Base-by-base conservation (phyloP, 2,888 invertebrate species). In the Tetranychus truncatus region DNA sequence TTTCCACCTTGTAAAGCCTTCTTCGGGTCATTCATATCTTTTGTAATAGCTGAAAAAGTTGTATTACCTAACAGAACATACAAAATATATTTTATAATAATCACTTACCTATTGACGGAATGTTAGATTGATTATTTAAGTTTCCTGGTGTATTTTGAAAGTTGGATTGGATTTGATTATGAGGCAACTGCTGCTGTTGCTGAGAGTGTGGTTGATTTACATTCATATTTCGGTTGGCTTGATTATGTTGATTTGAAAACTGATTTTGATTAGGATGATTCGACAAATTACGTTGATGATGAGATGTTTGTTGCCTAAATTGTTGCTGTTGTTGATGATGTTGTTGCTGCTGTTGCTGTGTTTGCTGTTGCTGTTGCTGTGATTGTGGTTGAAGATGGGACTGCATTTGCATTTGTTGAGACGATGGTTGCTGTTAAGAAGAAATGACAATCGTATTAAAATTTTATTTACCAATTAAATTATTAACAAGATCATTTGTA, bases 31-130 rank as follows among this genome's bases (percentile, higher is more conserved):
- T 55, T 9, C 55, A 55, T 87, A 81, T 91, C 91, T 87, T 90
- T 90, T 82, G 89, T 90, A 84, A 91, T 91, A 87, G 91, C 73
- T 73, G 55, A 73, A 45, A 21, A 15, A 24, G 7, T 20, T 20
- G 20, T 71, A n/a, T 71, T 71, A n/a, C 11, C 20, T 21, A 72
- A 72, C 44, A 21, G 9, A 72, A 21, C 44, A 34, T 34, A 34
- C 34, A 5, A 34, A 34, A 34, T 34, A 7, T 7, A 5, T 55
- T 15, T 55, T 9, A 21, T 6, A 15, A 11, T 34, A 72, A 15
- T 72, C 2, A 34, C n/a, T 21, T 72, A 72, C 72, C 86, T 86
- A 88, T 86, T 84, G 86, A 82, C 71, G 84, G 84, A 77, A 84
- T 84, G 77, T 80, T 81, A 80, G 34, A 34, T 34, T 34, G 34